Base-by-base conservation (phyloP, 1,140 invertebrate species). In the Macrosteles quadrilineatus region DNA sequence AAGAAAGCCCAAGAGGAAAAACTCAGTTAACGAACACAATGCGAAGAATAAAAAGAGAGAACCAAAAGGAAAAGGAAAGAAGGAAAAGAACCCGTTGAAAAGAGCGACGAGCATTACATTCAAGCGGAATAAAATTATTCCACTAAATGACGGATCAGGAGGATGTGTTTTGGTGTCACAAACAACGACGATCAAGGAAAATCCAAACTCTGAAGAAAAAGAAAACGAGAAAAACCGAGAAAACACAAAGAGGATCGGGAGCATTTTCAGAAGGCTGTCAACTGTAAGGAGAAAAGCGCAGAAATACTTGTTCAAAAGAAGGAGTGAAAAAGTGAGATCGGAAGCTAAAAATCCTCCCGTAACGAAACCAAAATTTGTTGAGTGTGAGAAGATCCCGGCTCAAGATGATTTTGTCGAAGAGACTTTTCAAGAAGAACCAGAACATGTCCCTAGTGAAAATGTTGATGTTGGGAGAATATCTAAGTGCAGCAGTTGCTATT, bases 331-430 rank as follows among this genome's bases (percentile, higher is more conserved):
- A 30, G 47, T 3, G 47, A 50, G n/a, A 19, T 40, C 6, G 6
- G 47, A 19, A 17, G 6, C 25, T 27, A 6, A 59, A 27, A 25
- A 14, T 9, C 3, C 47, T 19, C 6, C 12, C 3, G 21, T 27
- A 4, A 6, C 55, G 21, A 4, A 2, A 14, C 14, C 12, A 27
- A 59, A 25, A 27, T 4, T 25, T 9, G 23, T 23, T 11, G 55
- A 29, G 25, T 25, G 6, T 29, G 55, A 59, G 23, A 30, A 59
- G 21, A 59, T 59, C 6, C 55, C 55, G 4, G 23, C 55, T 2
- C 55, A 59, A n/a, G 55, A 59, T 12, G 55, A 59, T 25, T 59
- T 27, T 59, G 23, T 59, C n/a, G 55, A 59, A 30, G 55, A 59
- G 25, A 6, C 21, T 30, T 59, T 59, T n/a, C 55, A 59, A 59